Evolutionary conservation across 2,797 vertebrate genomes (phyloP).

Genomic region (Oreortyx pictus): DNA sequence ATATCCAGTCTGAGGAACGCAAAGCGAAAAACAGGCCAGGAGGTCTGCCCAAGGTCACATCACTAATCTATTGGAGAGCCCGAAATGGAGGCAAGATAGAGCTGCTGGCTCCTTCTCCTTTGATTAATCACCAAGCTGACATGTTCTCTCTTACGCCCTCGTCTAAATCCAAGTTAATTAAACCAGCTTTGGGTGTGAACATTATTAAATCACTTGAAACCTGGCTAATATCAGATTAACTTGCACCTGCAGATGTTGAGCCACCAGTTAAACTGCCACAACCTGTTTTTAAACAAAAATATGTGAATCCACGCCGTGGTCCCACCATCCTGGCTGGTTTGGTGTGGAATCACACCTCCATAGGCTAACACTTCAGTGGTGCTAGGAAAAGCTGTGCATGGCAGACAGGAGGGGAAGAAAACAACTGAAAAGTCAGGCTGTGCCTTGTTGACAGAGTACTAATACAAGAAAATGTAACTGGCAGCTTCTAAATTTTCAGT

Average conservation of each 20-base stretch:
- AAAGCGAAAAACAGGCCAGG: slow-evolving; percentile 24
- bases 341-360: not conserved
- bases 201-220: slow-evolving; percentile 48
- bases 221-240: slow-evolving; percentile 38
- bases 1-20: slow-evolving; percentile 22
- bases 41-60: slow-evolving; percentile 55
- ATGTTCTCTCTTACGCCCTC: not conserved
- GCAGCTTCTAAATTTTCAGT: slow-evolving; percentile 14
- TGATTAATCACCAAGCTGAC: slow-evolving; percentile 24
- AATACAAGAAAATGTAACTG: not conserved
- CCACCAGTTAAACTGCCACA: slow-evolving; percentile 11
- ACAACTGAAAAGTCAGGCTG: not conserved
- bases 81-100: slow-evolving; percentile 16
- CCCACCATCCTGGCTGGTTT: not conserved
- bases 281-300: slow-evolving; percentile 38
- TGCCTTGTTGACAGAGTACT: accelerated
- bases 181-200: slow-evolving; percentile 38
- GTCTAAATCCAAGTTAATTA: slow-evolving; percentile 65
- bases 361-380: not conserved
- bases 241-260: slow-evolving; percentile 10
- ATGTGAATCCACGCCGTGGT: not conserved
- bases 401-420: not conserved
- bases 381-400: not conserved
- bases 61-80: slow-evolving; percentile 34
- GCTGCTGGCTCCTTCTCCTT: slow-evolving; percentile 17